phyloP scores from a whole-genome alignment of 2,888 invertebrate genomes.

The Dorcus hopei region DNA sequence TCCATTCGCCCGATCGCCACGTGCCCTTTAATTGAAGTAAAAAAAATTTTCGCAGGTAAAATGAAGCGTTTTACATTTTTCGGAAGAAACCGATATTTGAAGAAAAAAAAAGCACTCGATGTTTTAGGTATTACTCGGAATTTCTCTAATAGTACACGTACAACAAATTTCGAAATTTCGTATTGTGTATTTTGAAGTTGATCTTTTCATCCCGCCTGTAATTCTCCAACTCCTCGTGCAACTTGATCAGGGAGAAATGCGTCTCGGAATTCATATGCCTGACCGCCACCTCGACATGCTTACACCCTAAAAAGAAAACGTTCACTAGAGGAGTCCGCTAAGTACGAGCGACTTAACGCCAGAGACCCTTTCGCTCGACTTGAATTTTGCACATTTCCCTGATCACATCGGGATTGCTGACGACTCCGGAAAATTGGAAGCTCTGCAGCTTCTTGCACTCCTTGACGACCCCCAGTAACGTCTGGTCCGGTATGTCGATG shows the following conservation, averaged over 20 bases:
- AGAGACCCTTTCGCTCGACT: neutral
- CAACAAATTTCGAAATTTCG: constrained; percentile 10
- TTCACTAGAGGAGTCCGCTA: too few relatives aligned
- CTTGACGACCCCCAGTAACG: constrained; percentile 45
- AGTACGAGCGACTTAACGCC: too few relatives aligned
- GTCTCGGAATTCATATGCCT: neutral
- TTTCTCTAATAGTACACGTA: constrained; percentile 13
- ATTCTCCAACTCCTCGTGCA: neutral
- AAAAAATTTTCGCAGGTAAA: too few relatives aligned
- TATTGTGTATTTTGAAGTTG: constrained; percentile 12
- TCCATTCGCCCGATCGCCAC: too few relatives aligned
- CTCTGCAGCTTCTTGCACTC: constrained; percentile 46
- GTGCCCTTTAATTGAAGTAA: too few relatives aligned
- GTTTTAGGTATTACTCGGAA: too few relatives aligned
- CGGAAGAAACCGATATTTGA: too few relatives aligned
- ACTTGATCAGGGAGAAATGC: neutral
- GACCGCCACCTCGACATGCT: neutral
- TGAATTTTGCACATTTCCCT: constrained; percentile 30
- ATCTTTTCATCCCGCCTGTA: neutral
- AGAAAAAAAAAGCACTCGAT: too few relatives aligned
- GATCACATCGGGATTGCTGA: constrained; percentile 47
- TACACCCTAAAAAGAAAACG: neutral
- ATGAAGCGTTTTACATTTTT: too few relatives aligned
- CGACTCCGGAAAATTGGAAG: constrained; percentile 50
- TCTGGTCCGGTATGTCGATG: constrained; percentile 49